phyloP scores from a whole-genome alignment of 1,140 invertebrate species.

The Adelges cooleyi region DNA sequence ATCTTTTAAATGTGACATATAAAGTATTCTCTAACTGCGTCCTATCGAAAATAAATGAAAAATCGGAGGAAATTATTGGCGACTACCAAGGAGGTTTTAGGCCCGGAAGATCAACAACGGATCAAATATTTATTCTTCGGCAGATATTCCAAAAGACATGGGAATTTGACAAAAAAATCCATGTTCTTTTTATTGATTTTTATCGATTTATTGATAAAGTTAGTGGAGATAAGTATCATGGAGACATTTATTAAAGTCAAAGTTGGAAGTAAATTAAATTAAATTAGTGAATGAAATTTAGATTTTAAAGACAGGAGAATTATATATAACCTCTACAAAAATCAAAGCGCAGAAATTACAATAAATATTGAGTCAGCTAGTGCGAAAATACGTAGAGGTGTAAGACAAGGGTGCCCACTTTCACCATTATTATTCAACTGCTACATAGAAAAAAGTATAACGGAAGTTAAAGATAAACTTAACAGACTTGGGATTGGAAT shows the following conservation, averaged over 20 bases:
- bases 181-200: neutral
- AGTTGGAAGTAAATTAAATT: neutral
- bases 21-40: slow-evolving; percentile 31
- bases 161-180: neutral
- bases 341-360: too few relatives aligned
- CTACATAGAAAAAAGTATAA: too few relatives aligned
- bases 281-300: too few relatives aligned
- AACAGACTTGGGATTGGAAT: too few relatives aligned
- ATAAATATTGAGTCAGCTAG: too few relatives aligned
- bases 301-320: too few relatives aligned
- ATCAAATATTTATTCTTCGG: neutral
- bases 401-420: too few relatives aligned
- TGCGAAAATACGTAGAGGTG: too few relatives aligned
- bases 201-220: neutral
- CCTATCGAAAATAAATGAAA: neutral
- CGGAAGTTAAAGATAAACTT: too few relatives aligned
- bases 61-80: slow-evolving; percentile 12
- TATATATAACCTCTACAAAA: too few relatives aligned
- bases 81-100: slow-evolving; percentile 26
- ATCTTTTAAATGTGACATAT: slow-evolving; percentile 29
- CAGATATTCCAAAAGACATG: neutral
- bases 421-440: too few relatives aligned
- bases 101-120: neutral
- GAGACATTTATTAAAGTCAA: neutral
- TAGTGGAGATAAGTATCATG: neutral